These are phyloP conservation scores for Tinea trinotella DNA, from an alignment of 2,888 invertebrate genomes.

Conservation along the genomic window DNA sequence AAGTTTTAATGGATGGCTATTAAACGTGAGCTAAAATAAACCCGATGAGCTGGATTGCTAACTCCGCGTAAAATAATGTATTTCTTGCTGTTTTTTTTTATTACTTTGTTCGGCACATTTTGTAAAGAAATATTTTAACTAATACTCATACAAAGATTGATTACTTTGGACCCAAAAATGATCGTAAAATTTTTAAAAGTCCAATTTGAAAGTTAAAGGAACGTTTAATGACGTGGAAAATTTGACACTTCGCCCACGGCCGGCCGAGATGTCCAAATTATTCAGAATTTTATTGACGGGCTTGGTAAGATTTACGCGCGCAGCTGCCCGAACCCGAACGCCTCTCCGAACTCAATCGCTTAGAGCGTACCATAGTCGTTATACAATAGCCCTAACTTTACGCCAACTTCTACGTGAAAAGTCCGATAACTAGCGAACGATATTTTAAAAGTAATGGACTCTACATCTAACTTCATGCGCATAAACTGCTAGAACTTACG, in stretches of 20 bases:
- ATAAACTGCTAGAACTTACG: slow-evolving; percentile 14
- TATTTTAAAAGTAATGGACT: slow-evolving; percentile 19
- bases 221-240: slow-evolving; percentile 59
- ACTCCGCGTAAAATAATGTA: background rate
- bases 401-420: slow-evolving; percentile 10
- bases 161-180: slow-evolving; percentile 27
- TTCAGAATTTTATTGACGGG: slow-evolving; percentile 52
- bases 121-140: background rate
- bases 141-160: slow-evolving; percentile 24
- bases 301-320: slow-evolving; percentile 32
- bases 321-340: slow-evolving; percentile 26
- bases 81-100: background rate
- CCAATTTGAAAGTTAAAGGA: slow-evolving; percentile 43
- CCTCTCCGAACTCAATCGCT: background rate
- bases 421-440: slow-evolving; percentile 18
- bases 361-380: slow-evolving; percentile 11
- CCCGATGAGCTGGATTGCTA: background rate
- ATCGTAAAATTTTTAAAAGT: slow-evolving; percentile 35
- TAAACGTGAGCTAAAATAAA: slow-evolving; percentile 4
- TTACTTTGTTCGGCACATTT: background rate
- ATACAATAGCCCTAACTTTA: slow-evolving; percentile 12
- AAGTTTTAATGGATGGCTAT: slow-evolving; percentile 9
- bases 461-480: slow-evolving; percentile 8
- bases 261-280: slow-evolving; percentile 39
- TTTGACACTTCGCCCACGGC: slow-evolving; percentile 56